These are phyloP conservation scores for Phyllostomus discolor DNA, from an alignment of 2,113 vertebrate species.

Conservation along the genomic window DNA sequence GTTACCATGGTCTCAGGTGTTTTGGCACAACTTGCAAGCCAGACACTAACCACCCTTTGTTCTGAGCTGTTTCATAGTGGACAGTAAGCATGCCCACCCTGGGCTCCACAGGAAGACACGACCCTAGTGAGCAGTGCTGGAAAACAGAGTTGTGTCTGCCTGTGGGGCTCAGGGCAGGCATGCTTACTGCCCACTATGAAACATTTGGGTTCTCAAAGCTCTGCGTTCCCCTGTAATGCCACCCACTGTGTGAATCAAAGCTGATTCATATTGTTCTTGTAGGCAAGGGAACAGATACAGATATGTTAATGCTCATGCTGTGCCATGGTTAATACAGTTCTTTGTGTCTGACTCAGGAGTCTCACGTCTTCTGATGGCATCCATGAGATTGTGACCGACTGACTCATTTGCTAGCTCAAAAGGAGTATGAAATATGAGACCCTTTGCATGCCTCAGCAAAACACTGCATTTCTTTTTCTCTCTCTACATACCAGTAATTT, in stretches of 20 bases:
- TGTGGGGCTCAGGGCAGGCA: background rate
- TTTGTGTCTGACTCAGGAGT: background rate
- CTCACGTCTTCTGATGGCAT: background rate
- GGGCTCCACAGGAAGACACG: too few species aligned
- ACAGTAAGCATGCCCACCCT: too few species aligned
- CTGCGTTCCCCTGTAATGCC: background rate
- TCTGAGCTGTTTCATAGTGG: background rate
- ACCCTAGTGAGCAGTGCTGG: background rate
- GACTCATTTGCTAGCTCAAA: background rate
- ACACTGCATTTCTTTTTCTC: background rate
- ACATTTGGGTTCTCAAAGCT: background rate
- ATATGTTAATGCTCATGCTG: background rate
- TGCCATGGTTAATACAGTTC: accelerated
- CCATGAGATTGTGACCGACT: background rate
- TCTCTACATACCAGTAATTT: background rate
- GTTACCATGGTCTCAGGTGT: background rate
- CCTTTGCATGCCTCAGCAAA: background rate
- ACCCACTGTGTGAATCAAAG: background rate
- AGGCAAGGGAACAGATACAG: too few species aligned
- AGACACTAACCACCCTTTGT: background rate
- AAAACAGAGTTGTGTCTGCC: background rate
- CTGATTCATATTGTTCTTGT: background rate
- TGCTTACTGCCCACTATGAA: background rate
- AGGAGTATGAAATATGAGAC: background rate
- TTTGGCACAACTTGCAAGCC: background rate